phyloP scores from a whole-genome alignment of 2,113 vertebrate species.

The Harpagus bidentatus region DNA sequence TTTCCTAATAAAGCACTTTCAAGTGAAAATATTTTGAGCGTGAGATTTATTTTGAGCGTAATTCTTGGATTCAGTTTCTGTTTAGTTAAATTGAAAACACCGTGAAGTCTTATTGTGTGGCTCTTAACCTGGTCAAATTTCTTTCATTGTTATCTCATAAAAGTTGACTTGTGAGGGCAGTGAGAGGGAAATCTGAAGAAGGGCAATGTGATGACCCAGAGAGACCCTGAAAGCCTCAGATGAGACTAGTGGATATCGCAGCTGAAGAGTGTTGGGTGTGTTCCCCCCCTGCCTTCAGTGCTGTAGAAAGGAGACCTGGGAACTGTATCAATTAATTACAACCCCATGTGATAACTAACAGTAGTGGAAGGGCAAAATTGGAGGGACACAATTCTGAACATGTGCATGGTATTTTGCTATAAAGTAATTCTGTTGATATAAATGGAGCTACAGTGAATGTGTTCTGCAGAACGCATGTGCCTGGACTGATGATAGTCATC shows the following conservation, averaged over 20 bases:
- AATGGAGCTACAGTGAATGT: background rate
- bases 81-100: background rate
- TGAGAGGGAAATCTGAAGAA: background rate
- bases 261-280: background rate
- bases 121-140: background rate
- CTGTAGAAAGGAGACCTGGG: background rate
- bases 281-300: background rate
- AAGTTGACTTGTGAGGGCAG: background rate
- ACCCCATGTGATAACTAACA: too few species aligned
- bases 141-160: background rate
- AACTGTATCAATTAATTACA: background rate
- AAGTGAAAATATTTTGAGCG: background rate
- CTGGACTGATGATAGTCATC: background rate
- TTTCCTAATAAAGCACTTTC: background rate
- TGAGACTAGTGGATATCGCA: background rate
- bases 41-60: background rate
- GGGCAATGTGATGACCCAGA: background rate
- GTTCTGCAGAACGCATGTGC: fast-evolving
- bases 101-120: background rate
- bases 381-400: background rate
- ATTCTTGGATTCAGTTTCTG: background rate
- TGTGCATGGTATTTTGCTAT: background rate
- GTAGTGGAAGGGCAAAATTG: background rate
- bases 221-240: background rate
- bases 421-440: background rate